These are phyloP conservation scores for Hypotaenidia philippensis DNA, from an alignment of 2,797 vertebrate genomes.

Conservation along the genomic window DNA sequence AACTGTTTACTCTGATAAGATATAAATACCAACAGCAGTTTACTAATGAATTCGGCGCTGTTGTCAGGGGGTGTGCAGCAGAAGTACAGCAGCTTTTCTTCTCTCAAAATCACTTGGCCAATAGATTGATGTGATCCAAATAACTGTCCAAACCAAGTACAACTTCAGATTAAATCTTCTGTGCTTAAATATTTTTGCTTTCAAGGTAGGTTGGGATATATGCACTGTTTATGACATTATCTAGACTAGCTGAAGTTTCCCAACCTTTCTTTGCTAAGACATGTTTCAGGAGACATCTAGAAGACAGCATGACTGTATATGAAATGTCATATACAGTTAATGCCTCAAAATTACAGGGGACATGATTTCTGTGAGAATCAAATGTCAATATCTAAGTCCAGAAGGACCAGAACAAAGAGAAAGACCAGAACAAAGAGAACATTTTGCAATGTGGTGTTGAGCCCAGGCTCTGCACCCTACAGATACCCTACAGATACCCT, in stretches of 20 bases:
- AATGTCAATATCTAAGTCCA: neutral
- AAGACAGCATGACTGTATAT: neutral
- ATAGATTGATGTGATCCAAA: neutral
- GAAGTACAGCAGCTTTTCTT: neutral
- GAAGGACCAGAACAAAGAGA: neutral
- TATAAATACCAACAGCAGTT: neutral
- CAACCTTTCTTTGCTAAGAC: neutral
- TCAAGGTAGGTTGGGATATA: neutral
- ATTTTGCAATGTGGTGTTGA: neutral
- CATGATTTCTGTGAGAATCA: neutral
- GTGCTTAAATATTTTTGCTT: neutral
- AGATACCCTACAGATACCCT: no score
- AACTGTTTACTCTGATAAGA: neutral
- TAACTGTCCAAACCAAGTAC: neutral
- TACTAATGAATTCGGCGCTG: neutral
- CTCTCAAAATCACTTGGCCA: neutral
- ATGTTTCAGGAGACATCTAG: neutral
- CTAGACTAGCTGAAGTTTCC: neutral
- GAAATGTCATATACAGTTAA: neutral
- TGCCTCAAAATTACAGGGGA: neutral
- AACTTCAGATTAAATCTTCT: neutral
- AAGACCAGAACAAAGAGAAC: neutral
- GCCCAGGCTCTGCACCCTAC: neutral
- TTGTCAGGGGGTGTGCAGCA: neutral
- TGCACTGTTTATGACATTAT: neutral